These are phyloP conservation scores for Orthosia gracilis DNA, from an alignment of 2,888 invertebrate species.

Conservation along the genomic window DNA sequence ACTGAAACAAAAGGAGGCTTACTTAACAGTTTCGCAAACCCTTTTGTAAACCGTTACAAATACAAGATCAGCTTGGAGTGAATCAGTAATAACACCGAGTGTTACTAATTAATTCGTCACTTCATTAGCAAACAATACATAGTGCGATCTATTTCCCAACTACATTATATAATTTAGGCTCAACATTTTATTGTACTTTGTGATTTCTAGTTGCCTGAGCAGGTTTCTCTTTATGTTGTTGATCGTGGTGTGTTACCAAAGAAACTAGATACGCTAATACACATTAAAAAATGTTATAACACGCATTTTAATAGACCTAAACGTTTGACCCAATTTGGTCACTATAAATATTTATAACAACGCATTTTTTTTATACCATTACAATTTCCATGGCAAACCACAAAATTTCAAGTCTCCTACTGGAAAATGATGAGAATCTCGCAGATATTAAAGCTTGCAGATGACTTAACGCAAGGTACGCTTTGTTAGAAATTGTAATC, in stretches of 20 bases:
- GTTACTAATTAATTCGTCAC: conserved; percentile 68
- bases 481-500: neutral
- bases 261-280: neutral
- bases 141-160: conserved; percentile 40
- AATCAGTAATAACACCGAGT: conserved; percentile 59
- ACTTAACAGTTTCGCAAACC: conserved; percentile 75
- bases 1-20: conserved; percentile 60
- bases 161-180: conserved; percentile 37
- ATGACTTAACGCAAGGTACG: conserved; percentile 15
- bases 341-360: neutral
- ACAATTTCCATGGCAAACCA: neutral
- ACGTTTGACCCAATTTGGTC: neutral
- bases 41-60: conserved; percentile 71
- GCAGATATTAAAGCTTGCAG: conserved; percentile 23
- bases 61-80: conserved; percentile 68
- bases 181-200: conserved; percentile 33
- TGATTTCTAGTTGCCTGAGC: conserved; percentile 21
- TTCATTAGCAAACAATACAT: conserved; percentile 51
- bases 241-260: conserved; percentile 10
- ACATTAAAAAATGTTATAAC: neutral
- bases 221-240: conserved; percentile 27
- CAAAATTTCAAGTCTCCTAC: conserved; percentile 8
- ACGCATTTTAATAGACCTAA: neutral
- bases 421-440: conserved; percentile 1
- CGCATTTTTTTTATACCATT: neutral